Base-by-base conservation (phyloP, 2,888 invertebrate species). In the Pinctada fucata region DNA sequence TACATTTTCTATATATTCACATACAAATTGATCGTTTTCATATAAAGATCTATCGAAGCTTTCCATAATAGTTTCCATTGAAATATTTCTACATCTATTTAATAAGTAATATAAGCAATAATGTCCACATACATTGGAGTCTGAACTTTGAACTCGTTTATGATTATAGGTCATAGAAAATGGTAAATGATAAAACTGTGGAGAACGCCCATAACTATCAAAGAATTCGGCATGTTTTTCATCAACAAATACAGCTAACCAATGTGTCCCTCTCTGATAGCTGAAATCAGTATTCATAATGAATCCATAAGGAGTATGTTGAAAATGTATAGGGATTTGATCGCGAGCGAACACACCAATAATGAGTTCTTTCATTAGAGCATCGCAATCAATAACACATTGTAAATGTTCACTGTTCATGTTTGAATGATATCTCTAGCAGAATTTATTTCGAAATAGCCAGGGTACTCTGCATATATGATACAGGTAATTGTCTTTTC, bases 361-460 rank as follows among this genome's bases (percentile, higher is more conserved):
- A 5, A 48, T 58, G 10, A 8, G 49, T 45, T 45, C 10, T 58
- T 50, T 45, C 31, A 72, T 13, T 8, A 52, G 51, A 13, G 10
- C 31, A 31, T 72, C 76, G 49, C 71, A 48, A 8, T 71, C 51
- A 6, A 76, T 64, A 3, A 31, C 49, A 49, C 76, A 71, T 45
- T 65, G 52, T 58, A 76, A 49, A 48, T 76, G 71, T 13, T 65
- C 50, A 8, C 64, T 72, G 63, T 76, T 70, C 76, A 76, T 76
- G 10, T 48, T 48, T 13, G 50, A 45, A 77, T 65, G 48, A 77
- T 77, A 51, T 79, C 72, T 66, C 79, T 72, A 13, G 74, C 71
- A 70, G 74, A 69, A 52, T 72, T 75, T n/a, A 81, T 76, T 76
- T 79, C 79, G 63, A 81, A 78, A 47, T 75, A 75, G 3, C 75